These are phyloP conservation scores for Lindbergichthys nudifrons DNA, from an alignment of 2,797 vertebrate genomes.

Conservation along the genomic window DNA sequence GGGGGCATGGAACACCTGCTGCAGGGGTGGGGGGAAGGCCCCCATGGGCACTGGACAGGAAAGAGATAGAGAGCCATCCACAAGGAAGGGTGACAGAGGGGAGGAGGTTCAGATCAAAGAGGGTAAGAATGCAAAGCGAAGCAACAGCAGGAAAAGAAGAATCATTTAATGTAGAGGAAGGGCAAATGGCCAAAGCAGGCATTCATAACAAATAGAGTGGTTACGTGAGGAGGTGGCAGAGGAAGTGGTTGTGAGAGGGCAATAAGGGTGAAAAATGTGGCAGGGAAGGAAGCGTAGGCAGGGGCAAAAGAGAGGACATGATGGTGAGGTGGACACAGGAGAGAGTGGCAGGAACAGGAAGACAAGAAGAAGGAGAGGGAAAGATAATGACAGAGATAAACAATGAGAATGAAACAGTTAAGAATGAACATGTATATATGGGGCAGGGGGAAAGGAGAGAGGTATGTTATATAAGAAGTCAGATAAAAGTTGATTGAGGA, in stretches of 20 bases:
- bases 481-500: constrained; percentile 11
- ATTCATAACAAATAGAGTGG: neutral
- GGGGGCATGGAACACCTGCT: constrained; percentile 99
- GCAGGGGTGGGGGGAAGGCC: constrained; percentile 94
- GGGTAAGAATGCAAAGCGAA: neutral
- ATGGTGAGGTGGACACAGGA: constrained; percentile 27
- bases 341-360: constrained; percentile 51
- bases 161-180: neutral
- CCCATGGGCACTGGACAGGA: constrained; percentile 84
- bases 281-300: constrained; percentile 61
- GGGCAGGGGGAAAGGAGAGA: constrained; percentile 6
- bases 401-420: constrained; percentile 29
- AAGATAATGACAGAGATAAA: constrained; percentile 26
- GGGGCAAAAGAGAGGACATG: constrained; percentile 23
- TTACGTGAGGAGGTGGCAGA: constrained; percentile 29
- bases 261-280: constrained; percentile 20
- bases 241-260: constrained; percentile 35
- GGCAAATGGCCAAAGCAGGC: constrained; percentile 25
- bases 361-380: constrained; percentile 34
- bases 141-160: neutral
- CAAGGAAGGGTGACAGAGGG: constrained; percentile 8
- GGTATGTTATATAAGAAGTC: constrained; percentile 4
- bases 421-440: constrained; percentile 17
- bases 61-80: constrained; percentile 5
- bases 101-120: neutral